phyloP scores from a whole-genome alignment of 1,140 invertebrate genomes.

The Nasonia giraulti region DNA sequence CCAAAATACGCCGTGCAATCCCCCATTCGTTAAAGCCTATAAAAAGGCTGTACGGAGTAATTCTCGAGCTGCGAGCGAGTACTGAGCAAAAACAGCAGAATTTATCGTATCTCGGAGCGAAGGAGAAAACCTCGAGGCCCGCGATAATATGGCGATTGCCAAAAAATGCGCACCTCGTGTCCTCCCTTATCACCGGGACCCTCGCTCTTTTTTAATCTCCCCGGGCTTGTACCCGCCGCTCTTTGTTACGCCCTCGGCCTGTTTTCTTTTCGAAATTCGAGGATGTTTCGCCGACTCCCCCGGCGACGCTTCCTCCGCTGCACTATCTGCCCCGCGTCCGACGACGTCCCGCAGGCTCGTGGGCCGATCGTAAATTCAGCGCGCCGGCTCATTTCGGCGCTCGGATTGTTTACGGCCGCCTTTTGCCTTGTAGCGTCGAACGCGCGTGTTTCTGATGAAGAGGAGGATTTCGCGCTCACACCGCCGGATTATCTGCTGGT shows the following conservation, averaged over 20 bases:
- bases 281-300: not conserved
- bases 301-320: not conserved
- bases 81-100: not conserved
- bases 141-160: constrained; percentile 22
- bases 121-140: not conserved
- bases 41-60: not conserved
- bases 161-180: constrained; percentile 20
- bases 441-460: not conserved
- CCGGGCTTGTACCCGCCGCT: constrained; percentile 8
- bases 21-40: not conserved
- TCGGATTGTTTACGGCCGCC: not conserved
- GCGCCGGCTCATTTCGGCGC: not conserved
- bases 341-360: no score
- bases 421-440: not conserved
- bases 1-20: not conserved
- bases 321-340: no score
- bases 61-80: no score
- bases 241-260: not conserved
- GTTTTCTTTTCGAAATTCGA: constrained; percentile 36
- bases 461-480: not conserved
- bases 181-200: constrained; percentile 19
- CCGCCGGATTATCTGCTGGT: not conserved
- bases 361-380: not conserved
- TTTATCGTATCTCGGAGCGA: constrained; percentile 18
- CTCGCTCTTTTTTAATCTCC: constrained; percentile 42